These are phyloP conservation scores for Cassiopea xamachana DNA, from an alignment of 30 jellyfish, hydroid and myxozoan genomes.

Conservation along the genomic window DNA sequence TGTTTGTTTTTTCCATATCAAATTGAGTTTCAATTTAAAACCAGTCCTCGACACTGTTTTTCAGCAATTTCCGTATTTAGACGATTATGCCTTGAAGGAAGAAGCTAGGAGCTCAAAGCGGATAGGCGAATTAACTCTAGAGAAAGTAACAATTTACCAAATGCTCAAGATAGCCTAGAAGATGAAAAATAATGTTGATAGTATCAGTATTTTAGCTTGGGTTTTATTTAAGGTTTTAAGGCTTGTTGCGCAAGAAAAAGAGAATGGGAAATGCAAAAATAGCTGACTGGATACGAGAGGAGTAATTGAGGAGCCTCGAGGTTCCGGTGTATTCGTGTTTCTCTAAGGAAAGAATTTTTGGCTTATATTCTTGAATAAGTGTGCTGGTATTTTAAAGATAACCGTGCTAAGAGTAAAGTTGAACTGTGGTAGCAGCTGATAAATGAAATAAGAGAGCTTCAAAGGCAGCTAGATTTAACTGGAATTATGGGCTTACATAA, in stretches of 20 bases:
- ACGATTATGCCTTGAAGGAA: constrained; percentile 21
- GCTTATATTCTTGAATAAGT: no score
- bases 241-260: neutral
- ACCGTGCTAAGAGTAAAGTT: no score
- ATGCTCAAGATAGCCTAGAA: neutral
- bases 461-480: no score
- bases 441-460: no score
- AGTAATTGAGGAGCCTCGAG: no score
- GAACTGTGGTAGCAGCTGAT: no score
- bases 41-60: neutral
- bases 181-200: neutral
- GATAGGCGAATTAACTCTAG: neutral
- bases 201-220: neutral
- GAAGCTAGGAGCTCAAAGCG: constrained; percentile 1
- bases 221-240: neutral
- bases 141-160: neutral
- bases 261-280: no score
- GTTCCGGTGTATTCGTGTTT: no score
- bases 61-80: constrained; percentile 13
- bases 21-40: neutral
- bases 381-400: no score
- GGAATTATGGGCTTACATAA: no score
- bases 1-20: constrained; percentile 1
- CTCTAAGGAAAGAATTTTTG: no score
- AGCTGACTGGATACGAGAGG: no score